Evolutionary conservation across 2,888 invertebrate genomes (phyloP).

Genomic region (Idaea dimidiata): DNA sequence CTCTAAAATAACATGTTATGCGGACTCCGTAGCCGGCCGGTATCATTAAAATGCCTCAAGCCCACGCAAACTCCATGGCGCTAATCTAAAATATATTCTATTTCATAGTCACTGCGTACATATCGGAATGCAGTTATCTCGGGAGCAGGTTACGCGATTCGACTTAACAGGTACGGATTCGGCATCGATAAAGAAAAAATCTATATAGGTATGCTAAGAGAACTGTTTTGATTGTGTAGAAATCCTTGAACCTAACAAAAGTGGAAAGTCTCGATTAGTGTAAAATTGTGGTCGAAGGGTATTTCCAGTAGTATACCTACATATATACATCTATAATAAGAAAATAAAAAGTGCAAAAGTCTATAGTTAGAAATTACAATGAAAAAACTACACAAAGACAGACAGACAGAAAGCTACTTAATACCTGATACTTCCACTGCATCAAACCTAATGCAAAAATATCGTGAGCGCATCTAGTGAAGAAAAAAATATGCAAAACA

Average conservation of each 20-base stretch:
- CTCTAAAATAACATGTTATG: conserved; percentile 34
- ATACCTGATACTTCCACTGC: no score
- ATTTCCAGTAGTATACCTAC: no score
- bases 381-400: no score
- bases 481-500: no score
- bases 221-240: conserved; percentile 28
- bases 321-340: no score
- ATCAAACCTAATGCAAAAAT: no score
- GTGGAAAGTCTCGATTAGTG: no score
- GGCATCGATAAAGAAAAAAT: conserved; percentile 37
- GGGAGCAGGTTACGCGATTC: conserved; percentile 36
- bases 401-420: no score
- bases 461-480: no score
- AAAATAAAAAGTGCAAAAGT: no score
- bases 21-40: conserved; percentile 37
- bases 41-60: conserved; percentile 58
- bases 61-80: conserved; percentile 40
- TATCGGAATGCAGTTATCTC: conserved; percentile 17
- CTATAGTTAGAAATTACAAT: no score
- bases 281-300: no score
- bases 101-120: conserved; percentile 27
- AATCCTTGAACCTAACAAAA: conserved; percentile 19
- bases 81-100: conserved; percentile 40
- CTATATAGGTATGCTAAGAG: conserved; percentile 11
- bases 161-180: conserved; percentile 39